Conservation (phyloP, 1,140 invertebrate genomes). For the Ptiloglossa arizonensis region DNA sequence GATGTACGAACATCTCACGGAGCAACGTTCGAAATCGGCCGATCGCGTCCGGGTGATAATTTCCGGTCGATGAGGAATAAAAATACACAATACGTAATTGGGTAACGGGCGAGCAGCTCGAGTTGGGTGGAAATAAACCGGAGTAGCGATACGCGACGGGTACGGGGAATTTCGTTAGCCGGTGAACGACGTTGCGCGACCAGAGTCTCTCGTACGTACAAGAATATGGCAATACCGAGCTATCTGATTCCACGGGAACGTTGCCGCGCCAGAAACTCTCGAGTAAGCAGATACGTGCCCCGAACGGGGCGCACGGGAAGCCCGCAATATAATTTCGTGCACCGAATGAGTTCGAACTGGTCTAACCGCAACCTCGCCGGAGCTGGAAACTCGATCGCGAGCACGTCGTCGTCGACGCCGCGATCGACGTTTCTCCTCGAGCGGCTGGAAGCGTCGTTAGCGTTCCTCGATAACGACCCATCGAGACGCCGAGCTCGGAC, state of each 20-base stretch:
- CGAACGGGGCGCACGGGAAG: background rate
- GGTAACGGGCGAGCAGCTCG: conserved; percentile 40
- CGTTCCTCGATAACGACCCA: conserved; percentile 26
- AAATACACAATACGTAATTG: no score
- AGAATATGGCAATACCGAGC: background rate
- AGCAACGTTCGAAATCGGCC: no score
- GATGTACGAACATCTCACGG: no score
- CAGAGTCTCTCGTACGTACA: background rate
- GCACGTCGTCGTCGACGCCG: background rate
- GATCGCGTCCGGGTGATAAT: background rate
- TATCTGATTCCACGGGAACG: conserved; percentile 3
- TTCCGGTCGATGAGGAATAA: conserved; percentile 8
- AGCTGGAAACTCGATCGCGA: conserved; percentile 31
- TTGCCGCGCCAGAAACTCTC: background rate
- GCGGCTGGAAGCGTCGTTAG: background rate
- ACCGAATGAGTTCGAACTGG: background rate
- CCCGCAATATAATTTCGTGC: background rate
- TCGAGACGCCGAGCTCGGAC: background rate
- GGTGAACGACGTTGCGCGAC: background rate
- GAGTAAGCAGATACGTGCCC: background rate
- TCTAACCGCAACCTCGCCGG: background rate
- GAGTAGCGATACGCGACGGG: background rate
- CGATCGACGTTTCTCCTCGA: background rate
- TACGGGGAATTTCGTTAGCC: background rate
- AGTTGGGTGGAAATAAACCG: background rate